These are phyloP conservation scores for Mycteria americana DNA, from an alignment of 2,797 vertebrate species.

Conservation along the genomic window DNA sequence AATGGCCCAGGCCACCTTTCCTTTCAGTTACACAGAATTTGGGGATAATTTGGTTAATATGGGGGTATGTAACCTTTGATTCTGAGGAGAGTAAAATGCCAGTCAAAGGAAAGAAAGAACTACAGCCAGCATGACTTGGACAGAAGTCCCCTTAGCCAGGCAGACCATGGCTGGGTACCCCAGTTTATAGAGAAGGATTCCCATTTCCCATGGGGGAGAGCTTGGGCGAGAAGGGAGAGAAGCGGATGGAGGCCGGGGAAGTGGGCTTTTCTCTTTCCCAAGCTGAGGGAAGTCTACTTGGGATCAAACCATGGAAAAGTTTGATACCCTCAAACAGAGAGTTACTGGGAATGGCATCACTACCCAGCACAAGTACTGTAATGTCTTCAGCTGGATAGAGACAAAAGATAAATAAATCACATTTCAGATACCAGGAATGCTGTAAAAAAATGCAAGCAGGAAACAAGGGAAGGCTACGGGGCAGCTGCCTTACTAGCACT, in stretches of 20 bases:
- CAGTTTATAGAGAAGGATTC: neutral
- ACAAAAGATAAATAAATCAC: neutral
- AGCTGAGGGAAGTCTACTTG: neutral
- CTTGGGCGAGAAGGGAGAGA: neutral
- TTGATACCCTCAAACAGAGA: no score
- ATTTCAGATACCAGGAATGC: neutral
- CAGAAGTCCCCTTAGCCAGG: neutral
- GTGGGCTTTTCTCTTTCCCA: neutral
- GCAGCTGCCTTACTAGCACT: neutral
- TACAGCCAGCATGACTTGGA: neutral
- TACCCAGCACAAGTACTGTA: neutral
- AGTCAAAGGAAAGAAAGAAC: neutral
- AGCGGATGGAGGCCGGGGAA: rapidly evolving
- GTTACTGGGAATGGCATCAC: neutral
- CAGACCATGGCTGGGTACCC: neutral
- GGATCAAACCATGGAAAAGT: neutral
- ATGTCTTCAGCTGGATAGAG: neutral
- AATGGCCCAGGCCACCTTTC: neutral
- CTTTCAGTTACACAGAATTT: neutral
- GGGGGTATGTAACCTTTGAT: neutral
- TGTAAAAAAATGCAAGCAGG: neutral
- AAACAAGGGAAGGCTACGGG: neutral
- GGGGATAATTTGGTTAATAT: neutral
- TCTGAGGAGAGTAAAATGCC: neutral
- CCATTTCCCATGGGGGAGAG: neutral